These are phyloP conservation scores for Nicator chloris DNA, from an alignment of 2,113 vertebrate genomes.

Conservation along the genomic window DNA sequence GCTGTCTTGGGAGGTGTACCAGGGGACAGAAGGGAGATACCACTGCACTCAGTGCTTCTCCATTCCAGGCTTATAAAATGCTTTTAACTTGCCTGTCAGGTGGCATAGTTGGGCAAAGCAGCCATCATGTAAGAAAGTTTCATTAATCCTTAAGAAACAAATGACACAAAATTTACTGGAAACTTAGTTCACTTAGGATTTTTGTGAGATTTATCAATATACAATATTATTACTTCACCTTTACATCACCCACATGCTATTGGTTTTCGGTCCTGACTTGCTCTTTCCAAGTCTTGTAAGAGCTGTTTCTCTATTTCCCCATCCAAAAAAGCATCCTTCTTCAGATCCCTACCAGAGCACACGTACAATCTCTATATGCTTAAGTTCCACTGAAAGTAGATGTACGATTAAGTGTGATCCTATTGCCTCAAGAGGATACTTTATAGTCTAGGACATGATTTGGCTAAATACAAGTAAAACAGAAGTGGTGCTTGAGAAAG, in stretches of 20 bases:
- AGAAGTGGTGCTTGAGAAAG: not conserved
- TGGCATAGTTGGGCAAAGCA: not conserved
- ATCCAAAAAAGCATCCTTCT: not conserved
- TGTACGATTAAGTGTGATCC: not conserved
- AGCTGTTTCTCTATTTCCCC: not conserved
- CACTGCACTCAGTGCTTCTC: not conserved
- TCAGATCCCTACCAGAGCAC: not conserved
- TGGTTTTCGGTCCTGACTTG: not conserved
- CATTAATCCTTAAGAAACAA: not conserved
- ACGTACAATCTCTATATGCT: not conserved
- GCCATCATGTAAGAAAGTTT: not conserved
- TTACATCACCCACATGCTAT: not conserved
- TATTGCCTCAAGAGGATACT: not conserved
- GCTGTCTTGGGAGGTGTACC: not conserved
- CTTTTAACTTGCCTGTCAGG: not conserved
- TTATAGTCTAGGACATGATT: not conserved
- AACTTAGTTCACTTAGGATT: not conserved
- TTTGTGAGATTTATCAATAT: not conserved
- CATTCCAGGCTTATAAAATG: not conserved
- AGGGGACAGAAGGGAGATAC: not conserved
- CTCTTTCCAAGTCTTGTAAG: not conserved
- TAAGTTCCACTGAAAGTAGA: not conserved
- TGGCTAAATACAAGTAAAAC: not conserved
- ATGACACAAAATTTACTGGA: not conserved
- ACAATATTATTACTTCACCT: not conserved